Conservation (phyloP, 1,140 invertebrate species). For the Bombus haemorrhoidalis region DNA sequence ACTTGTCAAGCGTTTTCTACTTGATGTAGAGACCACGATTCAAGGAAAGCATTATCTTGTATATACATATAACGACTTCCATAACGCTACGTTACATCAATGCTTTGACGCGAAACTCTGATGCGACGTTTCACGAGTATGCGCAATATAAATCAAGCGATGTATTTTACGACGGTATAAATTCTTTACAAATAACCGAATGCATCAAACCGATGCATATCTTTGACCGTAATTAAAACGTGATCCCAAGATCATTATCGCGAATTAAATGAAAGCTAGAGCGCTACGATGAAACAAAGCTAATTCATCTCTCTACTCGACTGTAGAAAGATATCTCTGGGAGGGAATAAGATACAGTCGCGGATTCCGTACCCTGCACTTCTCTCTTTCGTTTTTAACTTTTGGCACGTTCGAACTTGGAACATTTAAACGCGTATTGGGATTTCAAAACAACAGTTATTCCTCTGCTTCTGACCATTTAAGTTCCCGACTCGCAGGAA, state of each 20-base stretch:
- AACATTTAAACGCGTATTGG: slow-evolving; percentile 31
- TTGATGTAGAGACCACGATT: not conserved
- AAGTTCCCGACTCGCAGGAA: slow-evolving; percentile 28
- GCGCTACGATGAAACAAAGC: not conserved
- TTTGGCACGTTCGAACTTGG: slow-evolving; percentile 9
- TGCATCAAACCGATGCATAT: not conserved
- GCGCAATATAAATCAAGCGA: not conserved
- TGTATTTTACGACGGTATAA: not conserved
- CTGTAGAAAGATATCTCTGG: not conserved
- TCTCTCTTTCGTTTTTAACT: not conserved
- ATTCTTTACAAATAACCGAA: not conserved
- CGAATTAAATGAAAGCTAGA: not conserved
- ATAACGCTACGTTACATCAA: not conserved
- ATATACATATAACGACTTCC: not conserved
- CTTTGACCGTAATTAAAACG: not conserved
- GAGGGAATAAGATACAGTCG: not conserved
- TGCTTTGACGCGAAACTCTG: not conserved
- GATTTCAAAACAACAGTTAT: slow-evolving; percentile 25
- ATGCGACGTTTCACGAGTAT: not conserved
- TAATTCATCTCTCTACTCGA: not conserved
- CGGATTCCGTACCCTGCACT: no score
- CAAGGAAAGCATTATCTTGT: not conserved
- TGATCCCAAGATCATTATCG: not conserved
- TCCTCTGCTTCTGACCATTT: slow-evolving; percentile 17
- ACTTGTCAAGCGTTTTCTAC: not conserved